Percentiles rank a stretch among this genome's conserved stretches.
phyloP scores from a whole-genome alignment of 1,140 invertebrate genomes.

The Artemia franciscana region DNA sequence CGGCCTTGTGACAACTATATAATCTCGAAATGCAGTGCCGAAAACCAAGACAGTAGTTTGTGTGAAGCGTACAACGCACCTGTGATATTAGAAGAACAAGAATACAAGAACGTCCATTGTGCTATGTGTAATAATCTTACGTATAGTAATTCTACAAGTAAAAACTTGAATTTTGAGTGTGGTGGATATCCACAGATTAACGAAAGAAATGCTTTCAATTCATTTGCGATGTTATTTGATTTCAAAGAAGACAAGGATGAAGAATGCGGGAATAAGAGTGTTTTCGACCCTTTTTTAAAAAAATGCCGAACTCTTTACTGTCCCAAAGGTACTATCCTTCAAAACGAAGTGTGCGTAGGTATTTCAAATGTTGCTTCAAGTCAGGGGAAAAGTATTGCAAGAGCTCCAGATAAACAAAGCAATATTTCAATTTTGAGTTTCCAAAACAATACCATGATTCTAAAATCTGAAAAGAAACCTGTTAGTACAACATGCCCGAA shows the following conservation, averaged over 20 bases:
- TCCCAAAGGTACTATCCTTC: too few relatives aligned
- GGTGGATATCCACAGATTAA: conserved; percentile 11
- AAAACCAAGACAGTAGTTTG: too few relatives aligned
- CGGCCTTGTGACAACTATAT: conserved; percentile 24
- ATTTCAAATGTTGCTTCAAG: too few relatives aligned
- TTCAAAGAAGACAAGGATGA: conserved; percentile 18
- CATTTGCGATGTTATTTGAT: conserved; percentile 29
- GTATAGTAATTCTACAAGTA: conserved; percentile 13
- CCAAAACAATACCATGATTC: too few relatives aligned
- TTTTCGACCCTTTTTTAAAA: conserved; percentile 29
- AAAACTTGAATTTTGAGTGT: conserved; percentile 7
- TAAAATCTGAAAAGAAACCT: too few relatives aligned
- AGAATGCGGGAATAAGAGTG: conserved; percentile 17
- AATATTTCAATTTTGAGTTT: too few relatives aligned
- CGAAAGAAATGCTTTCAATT: conserved; percentile 22
- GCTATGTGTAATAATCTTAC: conserved; percentile 27
- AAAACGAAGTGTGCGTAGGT: too few relatives aligned
- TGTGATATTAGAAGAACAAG: conserved; percentile 15
- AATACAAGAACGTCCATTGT: conserved; percentile 32
- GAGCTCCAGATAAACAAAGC: too few relatives aligned
- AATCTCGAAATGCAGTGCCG: too few relatives aligned
- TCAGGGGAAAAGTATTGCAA: too few relatives aligned
- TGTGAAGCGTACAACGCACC: too few relatives aligned
- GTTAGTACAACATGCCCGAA: too few relatives aligned
- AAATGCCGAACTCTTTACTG: conserved; percentile 23